Base-by-base conservation (phyloP, 2,797 vertebrate genomes). In the Ctenopoma multispine region DNA sequence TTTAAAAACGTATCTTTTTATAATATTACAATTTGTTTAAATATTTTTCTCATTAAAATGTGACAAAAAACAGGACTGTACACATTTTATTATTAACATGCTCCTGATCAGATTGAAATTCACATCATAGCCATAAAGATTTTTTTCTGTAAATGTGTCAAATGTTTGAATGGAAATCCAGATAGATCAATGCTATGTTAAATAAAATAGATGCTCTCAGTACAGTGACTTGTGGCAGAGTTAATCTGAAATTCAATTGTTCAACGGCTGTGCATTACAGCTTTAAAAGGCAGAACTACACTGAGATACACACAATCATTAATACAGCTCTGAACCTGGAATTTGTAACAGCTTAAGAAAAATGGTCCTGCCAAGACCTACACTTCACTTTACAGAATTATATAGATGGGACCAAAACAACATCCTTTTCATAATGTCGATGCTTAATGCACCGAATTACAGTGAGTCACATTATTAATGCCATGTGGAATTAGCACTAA, bases 401-500 rank as follows among this genome's bases (percentile, higher is more conserved):
- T 18, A 24, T 46, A 46, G 15, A 50, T 56, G 12, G 7, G 40
- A 66, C 9, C 24, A 54, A 21, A 38, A 9, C 12, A 11, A 36
- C 5, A 44, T 57, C 53, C 2, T 29, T 24, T 57, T 44, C n/a
- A 13, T 46, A 34, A 69, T 57, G 41, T 17, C 48, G 62, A 3
- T 43, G 7, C 49, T 66, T 61, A 59, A 75, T 70, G 70, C 71
- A 65, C 0, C 56, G 29, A 80, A 34, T 40, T 34, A 58, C 34
- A 62, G 12, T 18, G 15, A 62, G 18, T 63, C 49, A 46, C 57
- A 64, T 81, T 40, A 69, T 74, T 72, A 44, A 72, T 64, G 38
- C 8, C 49, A 0, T 34, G 31, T 68, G 49, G 50, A 79, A 75
- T 82, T 53, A 81, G 24, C 20, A 68, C 48, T 63, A 79, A 84